phyloP scores from a whole-genome alignment of 2,113 vertebrate genomes.

The Nesogale talazaci region DNA sequence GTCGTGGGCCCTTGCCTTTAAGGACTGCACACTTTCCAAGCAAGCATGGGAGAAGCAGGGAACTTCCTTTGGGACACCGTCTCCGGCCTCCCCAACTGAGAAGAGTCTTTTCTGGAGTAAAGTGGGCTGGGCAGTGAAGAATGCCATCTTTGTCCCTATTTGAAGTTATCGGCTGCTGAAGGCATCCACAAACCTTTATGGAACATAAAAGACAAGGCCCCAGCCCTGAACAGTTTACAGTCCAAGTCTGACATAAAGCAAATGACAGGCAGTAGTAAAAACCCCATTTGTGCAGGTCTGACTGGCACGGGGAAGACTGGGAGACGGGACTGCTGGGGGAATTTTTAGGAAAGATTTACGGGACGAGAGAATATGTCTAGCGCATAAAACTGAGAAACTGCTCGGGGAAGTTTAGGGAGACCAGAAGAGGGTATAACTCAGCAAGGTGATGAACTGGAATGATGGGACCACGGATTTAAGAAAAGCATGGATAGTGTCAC shows the following conservation, averaged over 20 bases:
- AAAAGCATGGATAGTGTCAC: not conserved
- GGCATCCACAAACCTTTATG: not conserved
- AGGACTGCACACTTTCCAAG: not conserved
- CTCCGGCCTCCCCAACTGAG: not conserved
- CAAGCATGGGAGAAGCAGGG: rapidly evolving
- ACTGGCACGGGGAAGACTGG: not conserved
- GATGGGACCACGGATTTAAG: no score
- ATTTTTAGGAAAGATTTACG: slow-evolving; percentile 26
- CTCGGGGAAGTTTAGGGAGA: not conserved
- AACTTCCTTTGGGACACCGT: no score
- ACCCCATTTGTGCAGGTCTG: not conserved
- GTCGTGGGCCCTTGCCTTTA: not conserved
- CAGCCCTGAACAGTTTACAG: not conserved
- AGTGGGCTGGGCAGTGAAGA: no score
- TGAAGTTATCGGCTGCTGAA: rapidly evolving
- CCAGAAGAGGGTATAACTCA: not conserved
- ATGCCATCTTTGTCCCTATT: no score
- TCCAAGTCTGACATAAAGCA: not conserved
- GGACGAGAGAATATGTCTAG: not conserved
- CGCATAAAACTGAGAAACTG: not conserved
- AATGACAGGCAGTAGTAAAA: not conserved
- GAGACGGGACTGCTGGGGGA: not conserved
- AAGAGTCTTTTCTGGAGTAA: not conserved
- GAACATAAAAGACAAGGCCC: not conserved
- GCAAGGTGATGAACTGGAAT: not conserved